Conservation (phyloP, 2,888 invertebrate species). For the Metacarcinus magister region DNA sequence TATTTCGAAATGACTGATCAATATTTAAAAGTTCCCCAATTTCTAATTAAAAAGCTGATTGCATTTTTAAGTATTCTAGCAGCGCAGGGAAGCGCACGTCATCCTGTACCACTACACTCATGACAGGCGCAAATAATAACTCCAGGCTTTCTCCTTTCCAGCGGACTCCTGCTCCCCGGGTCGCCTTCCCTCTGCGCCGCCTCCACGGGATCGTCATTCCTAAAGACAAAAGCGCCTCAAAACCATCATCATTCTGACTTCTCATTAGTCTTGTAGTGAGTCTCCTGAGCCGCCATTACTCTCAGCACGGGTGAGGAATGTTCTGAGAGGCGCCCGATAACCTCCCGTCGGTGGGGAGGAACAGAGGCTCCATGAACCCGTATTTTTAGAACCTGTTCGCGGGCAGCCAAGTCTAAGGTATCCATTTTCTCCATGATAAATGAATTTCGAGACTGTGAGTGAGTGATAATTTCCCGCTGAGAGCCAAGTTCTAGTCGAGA, state of each 20-base stretch:
- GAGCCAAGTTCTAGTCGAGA: slow-evolving; percentile 50
- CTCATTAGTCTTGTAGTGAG: slow-evolving; percentile 61
- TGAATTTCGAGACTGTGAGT: slow-evolving; percentile 67
- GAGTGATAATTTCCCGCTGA: slow-evolving; percentile 43
- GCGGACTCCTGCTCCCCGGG: background rate
- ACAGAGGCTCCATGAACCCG: slow-evolving; percentile 41
- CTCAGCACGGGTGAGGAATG: slow-evolving; percentile 38
- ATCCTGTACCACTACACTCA: background rate
- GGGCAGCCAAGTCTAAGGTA: slow-evolving; percentile 62
- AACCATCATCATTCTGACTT: slow-evolving; percentile 44
- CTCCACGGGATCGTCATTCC: slow-evolving; percentile 36
- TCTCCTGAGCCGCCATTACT: slow-evolving; percentile 47
- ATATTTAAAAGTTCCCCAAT: background rate
- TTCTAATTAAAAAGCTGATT: background rate
- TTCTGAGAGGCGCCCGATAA: slow-evolving; percentile 57
- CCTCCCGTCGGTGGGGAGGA: slow-evolving; percentile 47
- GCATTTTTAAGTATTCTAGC: background rate
- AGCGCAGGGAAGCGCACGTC: background rate
- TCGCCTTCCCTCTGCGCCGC: background rate
- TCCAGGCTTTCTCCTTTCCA: background rate
- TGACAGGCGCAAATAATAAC: background rate
- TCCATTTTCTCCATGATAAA: slow-evolving; percentile 72
- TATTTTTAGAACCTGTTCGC: slow-evolving; percentile 70
- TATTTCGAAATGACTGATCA: background rate
- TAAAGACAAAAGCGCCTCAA: slow-evolving; percentile 49